These are phyloP conservation scores for Silurus meridionalis DNA, from an alignment of 2,113 vertebrate genomes.

Conservation along the genomic window DNA sequence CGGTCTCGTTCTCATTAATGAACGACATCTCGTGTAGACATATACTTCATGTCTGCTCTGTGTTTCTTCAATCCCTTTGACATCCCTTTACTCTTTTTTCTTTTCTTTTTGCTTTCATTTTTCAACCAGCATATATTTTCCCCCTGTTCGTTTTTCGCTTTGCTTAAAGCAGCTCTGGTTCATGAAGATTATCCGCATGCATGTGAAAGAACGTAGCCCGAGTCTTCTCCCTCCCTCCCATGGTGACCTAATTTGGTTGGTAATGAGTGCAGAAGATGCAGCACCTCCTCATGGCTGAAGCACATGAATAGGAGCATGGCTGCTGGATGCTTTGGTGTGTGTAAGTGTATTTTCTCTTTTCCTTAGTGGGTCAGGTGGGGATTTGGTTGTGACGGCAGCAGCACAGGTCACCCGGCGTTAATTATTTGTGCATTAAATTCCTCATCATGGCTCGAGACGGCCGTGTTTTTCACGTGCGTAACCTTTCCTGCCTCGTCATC, in stretches of 20 bases:
- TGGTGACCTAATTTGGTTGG: constrained; percentile 56
- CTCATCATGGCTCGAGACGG: not conserved
- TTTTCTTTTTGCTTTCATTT: not conserved
- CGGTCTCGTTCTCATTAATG: not conserved
- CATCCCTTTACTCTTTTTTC: not conserved
- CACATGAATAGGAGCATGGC: constrained; percentile 40
- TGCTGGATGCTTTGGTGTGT: constrained; percentile 26
- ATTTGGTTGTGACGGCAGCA: not conserved
- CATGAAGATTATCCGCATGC: constrained; percentile 43
- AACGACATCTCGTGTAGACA: not conserved
- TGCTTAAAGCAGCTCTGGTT: constrained; percentile 39
- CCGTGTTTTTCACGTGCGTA: not conserved
- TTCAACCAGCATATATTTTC: not conserved
- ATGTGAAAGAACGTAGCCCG: constrained; percentile 43
- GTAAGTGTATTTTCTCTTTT: not conserved
- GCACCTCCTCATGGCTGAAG: constrained; percentile 37
- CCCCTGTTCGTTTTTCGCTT: constrained; percentile 15
- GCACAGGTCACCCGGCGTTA: not conserved
- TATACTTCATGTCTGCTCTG: not conserved
- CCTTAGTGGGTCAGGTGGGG: constrained; percentile 18
- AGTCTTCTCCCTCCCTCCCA: constrained; percentile 45
- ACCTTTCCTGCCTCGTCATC: constrained; percentile 27
- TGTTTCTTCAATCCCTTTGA: not conserved
- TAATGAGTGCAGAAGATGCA: constrained; percentile 49
- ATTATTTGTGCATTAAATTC: not conserved